These are phyloP conservation scores for Dicyrtoma fusca DNA, from an alignment of 2,888 invertebrate species.

Conservation along the genomic window DNA sequence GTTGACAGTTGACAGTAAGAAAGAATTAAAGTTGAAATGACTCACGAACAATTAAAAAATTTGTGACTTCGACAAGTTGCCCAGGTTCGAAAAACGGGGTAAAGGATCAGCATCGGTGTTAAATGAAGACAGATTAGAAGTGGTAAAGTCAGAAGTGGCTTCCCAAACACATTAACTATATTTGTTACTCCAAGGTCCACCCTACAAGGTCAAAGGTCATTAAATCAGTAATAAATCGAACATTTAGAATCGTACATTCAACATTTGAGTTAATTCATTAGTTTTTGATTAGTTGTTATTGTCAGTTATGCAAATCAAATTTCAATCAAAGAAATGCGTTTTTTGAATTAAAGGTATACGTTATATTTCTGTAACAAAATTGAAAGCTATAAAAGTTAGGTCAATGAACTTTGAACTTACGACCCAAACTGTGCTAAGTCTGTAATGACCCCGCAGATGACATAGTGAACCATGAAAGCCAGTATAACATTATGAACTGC, in stretches of 20 bases:
- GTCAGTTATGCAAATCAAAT: no score
- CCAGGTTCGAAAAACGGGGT: slow-evolving; percentile 25
- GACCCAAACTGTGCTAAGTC: slow-evolving; percentile 31
- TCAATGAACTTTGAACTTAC: slow-evolving; percentile 8
- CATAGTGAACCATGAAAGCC: slow-evolving; percentile 33
- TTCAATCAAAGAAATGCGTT: no score
- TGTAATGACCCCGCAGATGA: slow-evolving; percentile 15
- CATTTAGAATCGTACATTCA: background rate
- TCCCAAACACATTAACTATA: slow-evolving; percentile 32
- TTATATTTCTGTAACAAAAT: no score
- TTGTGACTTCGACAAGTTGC: background rate
- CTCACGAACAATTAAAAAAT: slow-evolving; percentile 14
- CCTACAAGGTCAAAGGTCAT: no score
- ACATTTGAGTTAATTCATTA: background rate
- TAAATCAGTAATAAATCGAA: no score
- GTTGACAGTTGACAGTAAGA: no score
- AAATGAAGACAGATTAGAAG: slow-evolving; percentile 28
- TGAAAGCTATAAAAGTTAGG: background rate
- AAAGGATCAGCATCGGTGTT: slow-evolving; percentile 20
- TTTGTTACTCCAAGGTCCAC: slow-evolving; percentile 27
- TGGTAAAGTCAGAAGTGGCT: slow-evolving; percentile 25
- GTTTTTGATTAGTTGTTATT: background rate
- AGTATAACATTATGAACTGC: slow-evolving; percentile 33
- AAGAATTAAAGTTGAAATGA: background rate
- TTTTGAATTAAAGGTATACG: no score